Conservation (phyloP, 2,113 vertebrate species). For the Chlorocebus sabaeus region DNA sequence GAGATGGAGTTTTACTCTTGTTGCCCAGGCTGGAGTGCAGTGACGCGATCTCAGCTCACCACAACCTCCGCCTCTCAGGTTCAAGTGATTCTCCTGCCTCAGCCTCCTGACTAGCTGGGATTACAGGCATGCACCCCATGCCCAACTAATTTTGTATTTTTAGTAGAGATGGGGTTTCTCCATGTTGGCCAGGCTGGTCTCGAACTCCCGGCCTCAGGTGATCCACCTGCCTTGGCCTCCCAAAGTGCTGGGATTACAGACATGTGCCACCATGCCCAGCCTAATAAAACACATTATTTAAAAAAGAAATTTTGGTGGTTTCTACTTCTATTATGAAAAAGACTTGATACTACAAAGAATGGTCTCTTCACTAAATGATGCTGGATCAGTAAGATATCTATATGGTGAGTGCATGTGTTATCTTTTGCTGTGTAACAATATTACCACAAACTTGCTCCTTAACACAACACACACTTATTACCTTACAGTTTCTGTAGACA, state of each 20-base stretch:
- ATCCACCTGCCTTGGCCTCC: no score
- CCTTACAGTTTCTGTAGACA: background rate
- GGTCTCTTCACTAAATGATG: background rate
- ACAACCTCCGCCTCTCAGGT: no score
- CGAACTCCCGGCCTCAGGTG: accelerated
- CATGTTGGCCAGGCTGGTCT: no score
- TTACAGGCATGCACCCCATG: no score
- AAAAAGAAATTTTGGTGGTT: background rate
- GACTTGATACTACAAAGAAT: background rate
- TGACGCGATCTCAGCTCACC: no score
- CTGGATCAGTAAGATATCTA: background rate
- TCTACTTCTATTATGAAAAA: background rate
- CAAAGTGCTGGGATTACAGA: no score
- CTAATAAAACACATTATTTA: background rate
- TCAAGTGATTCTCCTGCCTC: no score
- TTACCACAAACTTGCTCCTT: background rate
- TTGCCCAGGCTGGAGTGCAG: no score
- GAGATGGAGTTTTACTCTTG: no score
- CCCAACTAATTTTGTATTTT: no score
- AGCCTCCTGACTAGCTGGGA: no score
- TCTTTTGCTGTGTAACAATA: background rate
- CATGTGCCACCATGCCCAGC: accelerated
- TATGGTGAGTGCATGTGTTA: background rate
- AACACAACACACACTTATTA: background rate
- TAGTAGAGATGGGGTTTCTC: no score